A percentile compares a stretch with the other conserved stretches of the same genome.
These are phyloP conservation scores for Phenganax marumi DNA, from an alignment of 92 coral and sea anemone species.

Conservation along the genomic window DNA sequence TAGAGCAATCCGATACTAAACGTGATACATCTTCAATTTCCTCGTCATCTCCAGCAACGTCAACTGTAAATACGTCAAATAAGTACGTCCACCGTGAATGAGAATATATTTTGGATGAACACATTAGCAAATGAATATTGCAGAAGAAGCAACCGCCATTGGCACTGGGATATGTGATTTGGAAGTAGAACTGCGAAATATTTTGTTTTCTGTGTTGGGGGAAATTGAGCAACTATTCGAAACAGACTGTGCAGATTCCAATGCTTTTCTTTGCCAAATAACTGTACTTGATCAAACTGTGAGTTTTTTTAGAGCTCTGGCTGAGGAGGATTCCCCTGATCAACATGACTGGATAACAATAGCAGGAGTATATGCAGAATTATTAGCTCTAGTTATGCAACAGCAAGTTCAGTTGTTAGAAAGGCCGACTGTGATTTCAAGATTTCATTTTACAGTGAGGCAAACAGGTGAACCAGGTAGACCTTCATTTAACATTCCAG, in stretches of 20 bases:
- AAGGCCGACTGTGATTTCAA: neutral
- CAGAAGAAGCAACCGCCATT: no score
- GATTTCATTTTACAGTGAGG: conserved; percentile 11
- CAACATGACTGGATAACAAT: conserved; percentile 6
- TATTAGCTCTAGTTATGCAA: conserved; percentile 21
- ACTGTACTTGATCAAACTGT: conserved; percentile 47
- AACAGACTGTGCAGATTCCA: conserved; percentile 8
- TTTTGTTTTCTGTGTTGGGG: conserved; percentile 48
- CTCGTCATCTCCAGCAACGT: no score
- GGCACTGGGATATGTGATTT: no score
- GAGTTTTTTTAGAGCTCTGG: conserved; percentile 22
- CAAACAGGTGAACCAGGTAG: conserved; percentile 37
- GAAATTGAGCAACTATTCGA: conserved; percentile 5
- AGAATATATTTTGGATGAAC: no score
- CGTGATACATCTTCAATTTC: no score
- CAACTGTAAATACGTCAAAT: no score
- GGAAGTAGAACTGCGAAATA: conserved; percentile 45
- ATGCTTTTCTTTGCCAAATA: conserved; percentile 23
- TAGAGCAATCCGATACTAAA: no score
- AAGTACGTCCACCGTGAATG: no score
- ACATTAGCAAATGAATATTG: no score
- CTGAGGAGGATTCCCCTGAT: conserved; percentile 10
- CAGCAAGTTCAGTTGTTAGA: neutral
- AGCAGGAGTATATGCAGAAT: conserved; percentile 44
- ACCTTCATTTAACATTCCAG: conserved; percentile 28